Base-by-base conservation (phyloP, 2,888 invertebrate species). In the Oscheius onirici region DNA sequence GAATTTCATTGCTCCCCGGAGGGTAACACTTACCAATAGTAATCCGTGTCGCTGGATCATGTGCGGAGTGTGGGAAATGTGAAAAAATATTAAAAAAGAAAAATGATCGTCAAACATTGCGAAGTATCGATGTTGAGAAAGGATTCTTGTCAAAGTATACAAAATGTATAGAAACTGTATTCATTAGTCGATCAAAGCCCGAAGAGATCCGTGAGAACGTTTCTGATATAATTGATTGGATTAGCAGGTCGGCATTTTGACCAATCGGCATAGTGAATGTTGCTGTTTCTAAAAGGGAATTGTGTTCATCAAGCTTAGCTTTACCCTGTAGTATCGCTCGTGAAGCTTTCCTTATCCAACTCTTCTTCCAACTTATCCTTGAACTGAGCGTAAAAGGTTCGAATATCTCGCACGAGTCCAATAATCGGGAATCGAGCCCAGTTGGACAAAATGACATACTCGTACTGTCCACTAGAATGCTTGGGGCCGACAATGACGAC, bases 371-470 rank as follows among this genome's bases (percentile, higher is more conserved):
- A 57, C 40, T 75, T 65, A 20, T 77, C 80, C 43, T 81, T 79
- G 72, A 77, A 75, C 2, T 71, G 28, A 3, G 74, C 57, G 40
- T 82, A 81, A 63, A 81, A 82, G 3, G 44, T 51, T 1, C 80
- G 71, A 2, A 82, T 40, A 44, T 82, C 81, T 24, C 81, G 51
- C 8, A 77, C 82, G 11, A 82, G 68, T 1, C 80, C 82, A 58
- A 83, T 82, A 46, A 83, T 77, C 22, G 83, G 83, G 60, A 77
- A 81, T n/a, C 80, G 61, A 1, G 83, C 81, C 83, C 83, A 83
- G 60, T 83, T 83, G 13, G 83, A 83, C 0, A 83, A 63, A 24
- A 83, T 72, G 0, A 83, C 57, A 67, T 82, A 83, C 61, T 83
- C 83, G 55, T 83, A 83, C 65, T 83, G 83, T 0, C 79, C 76